phyloP scores from a whole-genome alignment of 2,797 vertebrate species.

The Anguilla megastoma region DNA sequence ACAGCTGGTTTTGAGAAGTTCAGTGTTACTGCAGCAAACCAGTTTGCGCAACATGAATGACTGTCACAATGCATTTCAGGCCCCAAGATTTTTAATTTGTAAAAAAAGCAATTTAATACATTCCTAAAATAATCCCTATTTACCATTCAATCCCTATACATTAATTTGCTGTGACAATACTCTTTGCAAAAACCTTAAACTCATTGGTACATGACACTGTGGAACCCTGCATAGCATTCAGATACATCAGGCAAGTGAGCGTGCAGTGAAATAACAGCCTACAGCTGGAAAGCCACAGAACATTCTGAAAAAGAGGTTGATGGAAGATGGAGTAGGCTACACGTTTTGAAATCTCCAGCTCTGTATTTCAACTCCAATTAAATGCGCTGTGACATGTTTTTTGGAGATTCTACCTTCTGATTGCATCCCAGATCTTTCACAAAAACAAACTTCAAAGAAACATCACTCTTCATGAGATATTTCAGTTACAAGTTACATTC shows the following conservation, averaged over 20 bases:
- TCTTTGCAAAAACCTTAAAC: background rate
- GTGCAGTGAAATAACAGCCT: background rate
- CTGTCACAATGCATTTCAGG: background rate
- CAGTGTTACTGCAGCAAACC: background rate
- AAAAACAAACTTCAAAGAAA: background rate
- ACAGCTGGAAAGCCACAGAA: background rate
- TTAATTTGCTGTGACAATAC: background rate
- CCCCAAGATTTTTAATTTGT: background rate
- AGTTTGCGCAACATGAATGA: background rate
- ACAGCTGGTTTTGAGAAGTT: background rate
- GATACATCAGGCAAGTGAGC: background rate
- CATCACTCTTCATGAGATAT: background rate
- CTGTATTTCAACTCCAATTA: background rate
- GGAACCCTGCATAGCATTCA: background rate
- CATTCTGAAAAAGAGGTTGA: background rate
- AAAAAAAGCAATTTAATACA: background rate
- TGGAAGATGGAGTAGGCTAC: background rate
- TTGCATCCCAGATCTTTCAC: background rate
- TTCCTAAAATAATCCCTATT: background rate
- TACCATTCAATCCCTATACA: background rate
- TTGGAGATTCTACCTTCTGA: background rate
- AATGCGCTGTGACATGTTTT: background rate
- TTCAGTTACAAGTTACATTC: background rate
- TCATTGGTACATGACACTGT: background rate
- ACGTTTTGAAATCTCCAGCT: background rate